These are phyloP conservation scores for Drosophila arawakana DNA, from an alignment of 1,140 invertebrate genomes.

Conservation along the genomic window DNA sequence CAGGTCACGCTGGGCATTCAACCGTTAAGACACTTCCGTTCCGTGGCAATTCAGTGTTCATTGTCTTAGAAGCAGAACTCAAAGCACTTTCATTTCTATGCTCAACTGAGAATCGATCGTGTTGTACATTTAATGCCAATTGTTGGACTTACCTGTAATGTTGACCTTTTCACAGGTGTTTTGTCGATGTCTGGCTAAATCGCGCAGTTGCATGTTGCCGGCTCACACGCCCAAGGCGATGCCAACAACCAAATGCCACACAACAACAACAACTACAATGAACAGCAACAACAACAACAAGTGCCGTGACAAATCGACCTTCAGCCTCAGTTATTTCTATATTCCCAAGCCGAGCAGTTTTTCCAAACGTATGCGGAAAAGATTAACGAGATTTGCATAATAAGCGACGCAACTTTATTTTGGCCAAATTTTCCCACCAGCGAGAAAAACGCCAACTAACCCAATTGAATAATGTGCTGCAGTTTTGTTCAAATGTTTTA, in stretches of 20 bases:
- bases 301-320: conserved; percentile 55
- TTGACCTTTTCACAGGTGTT: conserved; percentile 75
- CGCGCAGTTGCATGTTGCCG: conserved; percentile 10
- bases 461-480: conserved; percentile 50
- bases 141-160: conserved; percentile 9
- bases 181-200: neutral
- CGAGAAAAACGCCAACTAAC: conserved; percentile 27
- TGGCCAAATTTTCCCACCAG: conserved; percentile 52
- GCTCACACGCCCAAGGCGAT: conserved; percentile 63
- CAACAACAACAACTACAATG: conserved; percentile 22
- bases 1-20: conserved; percentile 52
- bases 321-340: conserved; percentile 59
- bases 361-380: conserved; percentile 74
- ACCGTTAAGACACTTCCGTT: conserved; percentile 47
- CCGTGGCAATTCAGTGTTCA: neutral
- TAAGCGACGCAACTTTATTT: conserved; percentile 42
- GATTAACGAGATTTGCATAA: conserved; percentile 73
- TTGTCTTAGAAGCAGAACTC: conserved; percentile 52
- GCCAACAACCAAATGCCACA: conserved; percentile 51
- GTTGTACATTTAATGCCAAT: conserved; percentile 51
- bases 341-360: conserved; percentile 60
- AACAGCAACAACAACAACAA: conserved; percentile 23
- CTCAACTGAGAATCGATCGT: conserved; percentile 30
- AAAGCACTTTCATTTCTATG: conserved; percentile 56
- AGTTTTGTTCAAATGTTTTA: conserved; percentile 31